Evolutionary conservation across 2,888 invertebrate genomes (phyloP).

Genomic region (Sycophila texana): DNA sequence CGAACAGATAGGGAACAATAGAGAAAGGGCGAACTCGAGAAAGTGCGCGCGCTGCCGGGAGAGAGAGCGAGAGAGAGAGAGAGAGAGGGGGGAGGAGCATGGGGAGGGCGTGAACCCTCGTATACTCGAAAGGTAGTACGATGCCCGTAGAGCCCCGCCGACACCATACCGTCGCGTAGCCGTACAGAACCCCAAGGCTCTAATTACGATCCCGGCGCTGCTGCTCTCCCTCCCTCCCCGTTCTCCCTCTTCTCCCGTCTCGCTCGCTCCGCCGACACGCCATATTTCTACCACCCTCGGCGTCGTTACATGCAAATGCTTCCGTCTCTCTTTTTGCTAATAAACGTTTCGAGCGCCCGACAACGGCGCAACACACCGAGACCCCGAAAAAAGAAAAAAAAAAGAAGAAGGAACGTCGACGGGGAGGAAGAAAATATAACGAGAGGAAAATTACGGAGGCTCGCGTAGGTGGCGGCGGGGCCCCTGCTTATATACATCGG

Average conservation of each 20-base stretch:
- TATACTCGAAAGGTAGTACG: slow-evolving; percentile 53
- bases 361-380: slow-evolving; percentile 11
- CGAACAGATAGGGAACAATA: slow-evolving; percentile 50
- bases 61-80: slow-evolving; percentile 29
- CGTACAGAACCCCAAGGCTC: slow-evolving; percentile 69
- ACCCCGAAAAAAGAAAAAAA: slow-evolving; percentile 33
- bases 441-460: slow-evolving; percentile 55
- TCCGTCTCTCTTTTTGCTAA: slow-evolving; percentile 70
- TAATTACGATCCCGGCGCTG: slow-evolving; percentile 69
- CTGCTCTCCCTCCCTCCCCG: slow-evolving; percentile 37
- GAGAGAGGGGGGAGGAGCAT: slow-evolving; percentile 50
- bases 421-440: slow-evolving; percentile 50
- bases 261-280: slow-evolving; percentile 58
- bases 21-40: slow-evolving; percentile 31
- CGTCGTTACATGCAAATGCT: slow-evolving; percentile 73
- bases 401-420: slow-evolving; percentile 17
- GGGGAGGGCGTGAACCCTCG: slow-evolving; percentile 56
- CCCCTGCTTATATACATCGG: not conserved
- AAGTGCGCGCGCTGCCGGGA: slow-evolving; percentile 5
- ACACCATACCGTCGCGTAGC: slow-evolving; percentile 61
- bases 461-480: slow-evolving; percentile 13
- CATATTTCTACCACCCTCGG: slow-evolving; percentile 62
- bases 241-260: slow-evolving; percentile 57
- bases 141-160: slow-evolving; percentile 60
- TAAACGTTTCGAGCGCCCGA: slow-evolving; percentile 68